A percentile compares a stretch with the other conserved stretches of the same genome.
phyloP scores from a whole-genome alignment of 2,888 invertebrate species.

The Tetragnatha montana region DNA sequence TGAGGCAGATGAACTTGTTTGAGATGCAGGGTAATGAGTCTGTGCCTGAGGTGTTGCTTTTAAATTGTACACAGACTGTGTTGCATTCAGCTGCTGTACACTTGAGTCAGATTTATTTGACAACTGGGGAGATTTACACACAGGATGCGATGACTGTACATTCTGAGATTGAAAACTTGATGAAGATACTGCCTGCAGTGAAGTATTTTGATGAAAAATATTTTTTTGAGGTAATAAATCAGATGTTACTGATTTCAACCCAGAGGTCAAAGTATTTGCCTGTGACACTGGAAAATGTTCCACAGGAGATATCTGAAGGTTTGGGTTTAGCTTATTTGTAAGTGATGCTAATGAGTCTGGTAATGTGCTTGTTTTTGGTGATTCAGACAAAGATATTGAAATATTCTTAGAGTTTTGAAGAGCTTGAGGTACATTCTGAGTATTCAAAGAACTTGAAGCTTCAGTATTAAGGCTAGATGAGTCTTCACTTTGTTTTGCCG shows the following conservation, averaged over 20 bases:
- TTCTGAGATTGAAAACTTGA: constrained; percentile 42
- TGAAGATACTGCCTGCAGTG: constrained; percentile 29
- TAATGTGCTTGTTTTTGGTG: constrained; percentile 40
- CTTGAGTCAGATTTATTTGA: constrained; percentile 49
- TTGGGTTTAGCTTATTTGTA: constrained; percentile 57
- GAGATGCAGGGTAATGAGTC: constrained; percentile 38
- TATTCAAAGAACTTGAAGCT: constrained; percentile 16
- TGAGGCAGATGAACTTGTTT: constrained; percentile 19
- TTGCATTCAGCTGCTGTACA: constrained; percentile 32
- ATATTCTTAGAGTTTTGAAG: constrained; percentile 57
- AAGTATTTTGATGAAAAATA: constrained; percentile 24
- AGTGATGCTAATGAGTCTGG: constrained; percentile 53
- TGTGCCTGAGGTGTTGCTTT: constrained; percentile 41
- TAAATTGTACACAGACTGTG: constrained; percentile 33
- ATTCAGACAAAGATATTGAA: constrained; percentile 51
- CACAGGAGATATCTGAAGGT: constrained; percentile 54
- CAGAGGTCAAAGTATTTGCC: not conserved
- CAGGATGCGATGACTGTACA: constrained; percentile 27
- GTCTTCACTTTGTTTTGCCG: constrained; percentile 38
- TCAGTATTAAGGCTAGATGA: constrained; percentile 23
- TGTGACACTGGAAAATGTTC: constrained; percentile 15
- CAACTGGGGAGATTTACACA: constrained; percentile 44
- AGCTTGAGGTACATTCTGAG: constrained; percentile 40
- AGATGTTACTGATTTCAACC: not conserved
- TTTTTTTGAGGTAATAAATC: constrained; percentile 51